Evolutionary conservation across 1,140 invertebrate genomes (phyloP), one percentile per base, ranked within the genome.

Genomic region (Pseudoatta argentina): DNA sequence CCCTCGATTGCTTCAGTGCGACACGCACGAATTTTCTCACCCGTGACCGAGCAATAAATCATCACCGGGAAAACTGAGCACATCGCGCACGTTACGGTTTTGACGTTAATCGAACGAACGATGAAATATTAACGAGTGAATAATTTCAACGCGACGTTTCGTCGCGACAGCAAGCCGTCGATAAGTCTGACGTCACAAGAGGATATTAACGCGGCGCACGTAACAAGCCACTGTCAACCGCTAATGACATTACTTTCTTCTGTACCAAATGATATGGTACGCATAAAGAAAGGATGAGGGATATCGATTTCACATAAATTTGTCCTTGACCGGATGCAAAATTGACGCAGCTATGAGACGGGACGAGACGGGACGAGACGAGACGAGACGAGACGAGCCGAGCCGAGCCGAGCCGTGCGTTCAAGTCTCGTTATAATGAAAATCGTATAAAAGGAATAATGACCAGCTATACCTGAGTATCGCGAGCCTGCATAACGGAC

Each of bases 51-150:
- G 27, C 66, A 30, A 86, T 89, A 82, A 89, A 89, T 89, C 87
- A 77, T 83, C 66, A 24, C 61, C 59, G 59, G 53, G 71, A 63
- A 77, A 78, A 89, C 79, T 63, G 57, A 16, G 72, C 48, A 72
- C 55, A 59, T 78, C 72, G 63, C 53, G 44, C 12, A 8, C 18
- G 18, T 34, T 55, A 39, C 55, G 44, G 18, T 69, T 51, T 72
- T 48, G 57, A 69, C 82, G 61, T 78, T 85, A 76, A 85, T 85
- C 82, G 71, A 30, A 75, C 44, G 57, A 51, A 73, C 87, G 77
- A 87, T 89, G 85, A 89, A 89, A 77, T 86, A 86, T 89, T 89
- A 87, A 89, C 87, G 87, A 89, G 66, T 77, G 63, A 48, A 85
- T 76, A 85, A 85, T 59, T 51, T 77, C 81, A 3, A 72, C 61